Conservation (phyloP, 37 sponge, comb jelly and placozoan species). For the Oopsacas minuta region DNA sequence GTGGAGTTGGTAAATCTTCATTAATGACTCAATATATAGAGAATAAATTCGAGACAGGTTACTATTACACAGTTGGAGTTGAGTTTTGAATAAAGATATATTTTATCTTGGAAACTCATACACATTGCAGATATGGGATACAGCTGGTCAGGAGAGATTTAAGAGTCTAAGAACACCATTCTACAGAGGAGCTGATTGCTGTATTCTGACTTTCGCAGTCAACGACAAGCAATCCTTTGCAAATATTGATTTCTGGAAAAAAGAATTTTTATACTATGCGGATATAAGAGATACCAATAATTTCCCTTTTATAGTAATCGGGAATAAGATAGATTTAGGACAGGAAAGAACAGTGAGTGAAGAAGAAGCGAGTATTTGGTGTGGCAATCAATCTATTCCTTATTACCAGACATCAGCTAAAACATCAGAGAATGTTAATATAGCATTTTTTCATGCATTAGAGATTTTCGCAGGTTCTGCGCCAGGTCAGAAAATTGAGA, state of each 20-base stretch:
- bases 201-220: conserved; percentile 71
- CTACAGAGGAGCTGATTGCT: conserved; percentile 89
- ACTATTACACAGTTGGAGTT: conserved; percentile 94
- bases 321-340: conserved; percentile 77
- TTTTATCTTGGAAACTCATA: conserved; percentile 54
- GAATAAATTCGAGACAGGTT: conserved; percentile 76
- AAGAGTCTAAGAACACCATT: conserved; percentile 94
- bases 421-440: not conserved
- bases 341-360: not conserved
- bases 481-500: not conserved
- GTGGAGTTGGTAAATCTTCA: conserved; percentile 97
- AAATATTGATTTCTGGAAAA: conserved; percentile 89
- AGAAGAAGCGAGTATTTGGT: not conserved
- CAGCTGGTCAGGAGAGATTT: conserved; percentile 96
- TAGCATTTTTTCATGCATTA: not conserved
- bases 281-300: conserved; percentile 68
- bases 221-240: conserved; percentile 78
- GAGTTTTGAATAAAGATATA: conserved; percentile 91
- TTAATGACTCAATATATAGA: conserved; percentile 86
- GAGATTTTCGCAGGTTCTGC: not conserved
- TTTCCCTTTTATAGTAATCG: conserved; percentile 88
- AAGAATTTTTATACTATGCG: conserved; percentile 93
- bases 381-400: not conserved
- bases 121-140: conserved; percentile 97
- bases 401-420: not conserved